phyloP scores from a whole-genome alignment of 2,888 invertebrate genomes.

The Patella caerulea region DNA sequence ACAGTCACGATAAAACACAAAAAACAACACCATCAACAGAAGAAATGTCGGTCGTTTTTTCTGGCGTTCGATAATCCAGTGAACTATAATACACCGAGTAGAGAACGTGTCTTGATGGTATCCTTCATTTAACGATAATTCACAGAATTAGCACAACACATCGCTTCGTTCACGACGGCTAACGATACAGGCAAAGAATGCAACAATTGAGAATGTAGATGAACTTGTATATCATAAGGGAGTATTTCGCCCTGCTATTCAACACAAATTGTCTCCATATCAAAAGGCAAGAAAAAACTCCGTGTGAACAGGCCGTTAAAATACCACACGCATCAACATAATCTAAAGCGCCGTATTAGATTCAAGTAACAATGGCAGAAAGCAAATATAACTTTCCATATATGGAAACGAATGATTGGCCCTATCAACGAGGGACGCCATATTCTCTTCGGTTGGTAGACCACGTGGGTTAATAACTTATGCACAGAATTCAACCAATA shows the following conservation, averaged over 20 bases:
- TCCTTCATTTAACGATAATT: conserved; percentile 9
- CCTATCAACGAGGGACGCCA: conserved; percentile 27
- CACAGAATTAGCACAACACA: conserved; percentile 7
- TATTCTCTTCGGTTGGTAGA: neutral
- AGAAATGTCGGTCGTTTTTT: conserved; percentile 5
- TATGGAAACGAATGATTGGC: conserved; percentile 33
- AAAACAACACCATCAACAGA: neutral
- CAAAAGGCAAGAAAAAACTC: neutral
- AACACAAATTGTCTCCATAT: conserved; percentile 4
- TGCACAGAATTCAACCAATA: conserved; percentile 1
- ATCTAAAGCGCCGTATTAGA: conserved; percentile 22
- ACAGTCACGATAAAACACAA: neutral
- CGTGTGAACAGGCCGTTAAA: conserved; percentile 23
- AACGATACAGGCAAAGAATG: neutral
- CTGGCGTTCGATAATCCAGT: conserved; percentile 1
- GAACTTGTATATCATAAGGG: too few species aligned
- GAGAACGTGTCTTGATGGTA: conserved; percentile 4
- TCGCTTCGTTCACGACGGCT: neutral
- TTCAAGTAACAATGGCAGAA: conserved; percentile 25
- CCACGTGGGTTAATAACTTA: conserved; percentile 29
- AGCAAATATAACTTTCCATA: conserved; percentile 27
- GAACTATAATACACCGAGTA: neutral
- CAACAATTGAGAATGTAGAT: neutral
- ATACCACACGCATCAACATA: conserved; percentile 28
- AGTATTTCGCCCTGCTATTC: neutral